Evolutionary conservation across 2,113 vertebrate species (phyloP).

Genomic region (Ifrita kowaldi): DNA sequence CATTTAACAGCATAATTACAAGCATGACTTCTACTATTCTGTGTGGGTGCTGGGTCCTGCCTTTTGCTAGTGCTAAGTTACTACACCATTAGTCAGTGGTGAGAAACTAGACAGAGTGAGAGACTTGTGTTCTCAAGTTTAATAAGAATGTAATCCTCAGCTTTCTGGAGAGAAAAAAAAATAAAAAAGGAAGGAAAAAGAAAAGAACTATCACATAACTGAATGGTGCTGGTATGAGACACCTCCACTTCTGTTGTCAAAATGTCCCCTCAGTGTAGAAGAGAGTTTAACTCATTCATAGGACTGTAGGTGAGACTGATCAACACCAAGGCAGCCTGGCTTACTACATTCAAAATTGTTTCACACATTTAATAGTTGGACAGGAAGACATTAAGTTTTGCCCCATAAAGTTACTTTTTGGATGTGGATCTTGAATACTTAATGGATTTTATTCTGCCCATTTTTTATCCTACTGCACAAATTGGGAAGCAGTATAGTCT

Average conservation of each 20-base stretch:
- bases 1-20: not conserved
- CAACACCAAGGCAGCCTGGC: not conserved
- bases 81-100: not conserved
- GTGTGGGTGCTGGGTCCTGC: not conserved
- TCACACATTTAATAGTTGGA: not conserved
- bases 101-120: not conserved
- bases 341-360: not conserved
- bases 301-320: not conserved
- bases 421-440: not conserved
- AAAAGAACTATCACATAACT: not conserved
- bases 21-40: not conserved
- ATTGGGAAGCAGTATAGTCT: not conserved
- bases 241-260: not conserved
- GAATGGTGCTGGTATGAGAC: not conserved
- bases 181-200: not conserved
- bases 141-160: not conserved
- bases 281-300: not conserved
- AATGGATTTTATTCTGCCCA: not conserved
- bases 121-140: not conserved
- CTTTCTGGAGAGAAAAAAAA: not conserved
- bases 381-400: not conserved
- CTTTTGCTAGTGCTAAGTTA: not conserved
- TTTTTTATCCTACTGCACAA: not conserved
- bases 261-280: not conserved
- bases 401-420: not conserved